Conservation (phyloP, 2,113 vertebrate genomes). For the Actinemys pallida region DNA sequence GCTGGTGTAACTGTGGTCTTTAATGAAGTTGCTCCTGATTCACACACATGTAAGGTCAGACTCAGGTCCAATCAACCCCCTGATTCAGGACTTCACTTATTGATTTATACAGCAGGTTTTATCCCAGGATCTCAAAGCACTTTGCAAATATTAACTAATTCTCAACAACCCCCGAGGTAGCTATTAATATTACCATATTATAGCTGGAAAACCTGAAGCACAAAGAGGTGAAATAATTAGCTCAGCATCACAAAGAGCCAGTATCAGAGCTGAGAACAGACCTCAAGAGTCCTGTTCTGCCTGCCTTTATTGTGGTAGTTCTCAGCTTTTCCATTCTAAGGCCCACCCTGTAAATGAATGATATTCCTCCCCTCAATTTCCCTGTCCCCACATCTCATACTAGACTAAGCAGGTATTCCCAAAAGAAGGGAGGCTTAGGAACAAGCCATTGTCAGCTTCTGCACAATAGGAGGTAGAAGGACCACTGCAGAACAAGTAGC, state of each 20-base stretch:
- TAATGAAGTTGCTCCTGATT: not conserved
- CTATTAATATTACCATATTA: accelerated
- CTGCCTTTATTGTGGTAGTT: not conserved
- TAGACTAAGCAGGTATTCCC: not conserved
- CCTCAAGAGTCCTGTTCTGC: not conserved
- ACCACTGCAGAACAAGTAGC: not conserved
- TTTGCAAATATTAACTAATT: accelerated
- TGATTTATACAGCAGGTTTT: not conserved
- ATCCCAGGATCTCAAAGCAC: not conserved
- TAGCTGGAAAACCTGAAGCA: not conserved
- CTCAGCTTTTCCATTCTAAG: conserved; percentile 7
- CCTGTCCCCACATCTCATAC: not conserved
- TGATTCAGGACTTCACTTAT: accelerated
- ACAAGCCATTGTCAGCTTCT: not conserved
- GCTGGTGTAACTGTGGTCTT: not conserved
- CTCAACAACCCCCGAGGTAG: not conserved
- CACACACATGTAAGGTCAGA: not conserved
- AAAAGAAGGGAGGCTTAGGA: not conserved
- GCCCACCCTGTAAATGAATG: not conserved
- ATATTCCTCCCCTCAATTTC: not conserved
- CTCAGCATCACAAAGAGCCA: not conserved
- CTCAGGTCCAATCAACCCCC: not conserved
- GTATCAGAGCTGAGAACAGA: not conserved
- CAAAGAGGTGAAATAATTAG: not conserved
- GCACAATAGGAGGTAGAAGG: not conserved